Evolutionary conservation across 2,888 invertebrate species (phyloP).

Genomic region (Drosophila falleni): DNA sequence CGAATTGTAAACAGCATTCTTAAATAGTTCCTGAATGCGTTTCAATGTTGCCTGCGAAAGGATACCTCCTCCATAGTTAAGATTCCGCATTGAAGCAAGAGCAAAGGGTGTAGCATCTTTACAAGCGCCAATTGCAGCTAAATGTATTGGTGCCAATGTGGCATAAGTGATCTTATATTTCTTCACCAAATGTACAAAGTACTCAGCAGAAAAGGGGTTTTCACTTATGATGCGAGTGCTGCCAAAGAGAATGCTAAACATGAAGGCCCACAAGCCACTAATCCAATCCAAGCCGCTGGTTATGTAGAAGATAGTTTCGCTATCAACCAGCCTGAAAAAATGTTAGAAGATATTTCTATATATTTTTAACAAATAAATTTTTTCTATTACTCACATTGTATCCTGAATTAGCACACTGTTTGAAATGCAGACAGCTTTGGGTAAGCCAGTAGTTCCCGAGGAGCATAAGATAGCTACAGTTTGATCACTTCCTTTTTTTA

Average conservation of each 20-base stretch:
- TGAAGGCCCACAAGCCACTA: conserved; percentile 56
- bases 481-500: conserved; percentile 57
- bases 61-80: conserved; percentile 60
- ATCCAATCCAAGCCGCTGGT: conserved; percentile 73
- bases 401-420: conserved; percentile 52
- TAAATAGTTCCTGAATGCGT: conserved; percentile 36
- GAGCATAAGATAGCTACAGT: conserved; percentile 71
- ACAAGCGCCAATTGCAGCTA: conserved; percentile 54
- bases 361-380: background rate
- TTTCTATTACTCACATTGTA: conserved; percentile 40
- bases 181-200: conserved; percentile 63
- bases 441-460: conserved; percentile 75
- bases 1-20: conserved; percentile 46
- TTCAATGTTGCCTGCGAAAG: conserved; percentile 35
- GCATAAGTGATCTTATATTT: conserved; percentile 64
- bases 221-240: conserved; percentile 71
- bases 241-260: conserved; percentile 50
- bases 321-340: conserved; percentile 42
- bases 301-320: conserved; percentile 53
- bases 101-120: conserved; percentile 48
- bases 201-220: conserved; percentile 60
- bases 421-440: conserved; percentile 70
- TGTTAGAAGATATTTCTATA: background rate
- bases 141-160: conserved; percentile 64
- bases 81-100: conserved; percentile 41